phyloP scores from a whole-genome alignment of 2,888 invertebrate genomes.

The Cephus rjabovi region DNA sequence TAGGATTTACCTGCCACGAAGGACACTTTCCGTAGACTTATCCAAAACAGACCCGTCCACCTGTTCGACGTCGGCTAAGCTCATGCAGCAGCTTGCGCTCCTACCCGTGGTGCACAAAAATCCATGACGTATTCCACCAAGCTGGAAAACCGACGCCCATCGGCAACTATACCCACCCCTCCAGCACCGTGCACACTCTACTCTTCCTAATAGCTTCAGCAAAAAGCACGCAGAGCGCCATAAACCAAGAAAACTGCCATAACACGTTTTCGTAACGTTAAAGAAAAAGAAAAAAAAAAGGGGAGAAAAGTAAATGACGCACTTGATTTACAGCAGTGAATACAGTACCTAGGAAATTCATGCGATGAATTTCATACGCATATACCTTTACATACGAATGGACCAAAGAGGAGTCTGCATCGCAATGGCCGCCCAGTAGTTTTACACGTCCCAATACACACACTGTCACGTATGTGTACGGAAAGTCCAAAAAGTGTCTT shows the following conservation, averaged over 20 bases:
- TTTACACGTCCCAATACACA: neutral
- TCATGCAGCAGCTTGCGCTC: neutral
- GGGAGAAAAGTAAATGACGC: neutral
- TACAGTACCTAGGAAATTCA: neutral
- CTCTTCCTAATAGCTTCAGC: neutral
- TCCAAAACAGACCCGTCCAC: neutral
- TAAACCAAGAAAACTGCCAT: neutral
- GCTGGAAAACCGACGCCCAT: neutral
- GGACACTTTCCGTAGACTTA: neutral
- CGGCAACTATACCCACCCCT: neutral
- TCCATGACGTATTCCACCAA: constrained; percentile 29
- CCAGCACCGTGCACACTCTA: neutral
- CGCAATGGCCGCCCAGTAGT: neutral
- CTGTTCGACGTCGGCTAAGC: neutral
- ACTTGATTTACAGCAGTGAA: neutral
- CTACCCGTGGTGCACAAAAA: constrained; percentile 24
- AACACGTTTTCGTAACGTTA: neutral
- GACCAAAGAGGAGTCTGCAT: neutral
- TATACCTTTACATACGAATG: neutral
- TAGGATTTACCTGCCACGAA: neutral
- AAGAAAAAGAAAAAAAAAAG: neutral
- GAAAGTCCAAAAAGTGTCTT: constrained; percentile 41
- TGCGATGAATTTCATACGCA: neutral
- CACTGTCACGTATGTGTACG: neutral
- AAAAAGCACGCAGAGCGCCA: neutral